A percentile compares a stretch with the other conserved stretches of the same genome.
Evolutionary conservation across 2,888 invertebrate genomes (phyloP).

Genomic region (Troides aeacus): DNA sequence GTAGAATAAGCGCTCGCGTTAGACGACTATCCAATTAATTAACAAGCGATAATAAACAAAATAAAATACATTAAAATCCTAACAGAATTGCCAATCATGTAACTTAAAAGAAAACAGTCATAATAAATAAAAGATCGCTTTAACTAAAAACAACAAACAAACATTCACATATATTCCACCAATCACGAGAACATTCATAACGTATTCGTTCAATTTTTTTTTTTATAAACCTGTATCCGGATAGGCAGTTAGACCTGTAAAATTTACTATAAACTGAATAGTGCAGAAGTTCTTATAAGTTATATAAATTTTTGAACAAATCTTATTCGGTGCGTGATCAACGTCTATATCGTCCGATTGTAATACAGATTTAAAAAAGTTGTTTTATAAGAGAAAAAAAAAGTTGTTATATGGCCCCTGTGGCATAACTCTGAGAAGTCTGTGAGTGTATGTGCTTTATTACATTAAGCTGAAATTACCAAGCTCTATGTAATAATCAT

Average conservation of each 20-base stretch:
- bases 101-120: conserved; percentile 15
- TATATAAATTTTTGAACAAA: not conserved
- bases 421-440: no score
- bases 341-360: not conserved
- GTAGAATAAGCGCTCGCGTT: conserved; percentile 34
- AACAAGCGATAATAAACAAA: conserved; percentile 34
- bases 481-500: no score
- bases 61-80: conserved; percentile 17
- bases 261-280: conserved; percentile 78
- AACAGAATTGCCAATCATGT: conserved; percentile 44
- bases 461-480: no score
- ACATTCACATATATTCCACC: conserved; percentile 54
- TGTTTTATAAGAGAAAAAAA: no score
- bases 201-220: not conserved
- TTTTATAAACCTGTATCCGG: conserved; percentile 75
- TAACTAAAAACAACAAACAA: conserved; percentile 39
- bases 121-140: conserved; percentile 36
- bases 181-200: conserved; percentile 49
- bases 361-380: no score
- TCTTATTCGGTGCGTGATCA: not conserved
- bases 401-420: no score
- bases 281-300: conserved; percentile 56
- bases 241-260: conserved; percentile 77
- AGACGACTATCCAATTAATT: conserved; percentile 27
- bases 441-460: no score